A percentile compares a stretch with the other conserved stretches of the same genome.
These are phyloP conservation scores for Neuroterus valhalla DNA, from an alignment of 1,140 invertebrate genomes.

Conservation along the genomic window DNA sequence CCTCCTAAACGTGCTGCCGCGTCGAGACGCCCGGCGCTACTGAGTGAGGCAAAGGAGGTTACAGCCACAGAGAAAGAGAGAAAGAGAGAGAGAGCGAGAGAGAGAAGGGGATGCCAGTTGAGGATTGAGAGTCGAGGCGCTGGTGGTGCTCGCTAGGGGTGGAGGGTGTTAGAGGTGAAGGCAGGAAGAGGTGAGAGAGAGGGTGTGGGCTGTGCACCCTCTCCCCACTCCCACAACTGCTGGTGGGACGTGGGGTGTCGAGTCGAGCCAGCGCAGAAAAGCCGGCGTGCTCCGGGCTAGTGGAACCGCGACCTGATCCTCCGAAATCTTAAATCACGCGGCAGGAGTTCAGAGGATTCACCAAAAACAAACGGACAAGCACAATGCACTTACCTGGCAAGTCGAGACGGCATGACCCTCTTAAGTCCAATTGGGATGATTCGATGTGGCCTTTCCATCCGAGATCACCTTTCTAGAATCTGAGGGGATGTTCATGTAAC, in stretches of 20 bases:
- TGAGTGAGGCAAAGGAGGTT: slow-evolving; percentile 53
- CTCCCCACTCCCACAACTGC: neutral
- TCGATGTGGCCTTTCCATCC: neutral
- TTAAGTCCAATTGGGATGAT: slow-evolving; percentile 8
- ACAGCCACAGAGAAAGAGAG: neutral
- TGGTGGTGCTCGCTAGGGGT: slow-evolving; percentile 7
- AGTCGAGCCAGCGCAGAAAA: slow-evolving; percentile 27
- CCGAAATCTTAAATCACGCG: slow-evolving; percentile 24
- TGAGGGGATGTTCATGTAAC: slow-evolving; percentile 9
- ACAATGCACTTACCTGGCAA: neutral
- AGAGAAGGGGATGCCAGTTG: slow-evolving; percentile 5
- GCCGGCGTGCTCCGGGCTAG: slow-evolving; percentile 12
- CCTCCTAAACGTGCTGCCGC: slow-evolving; percentile 56
- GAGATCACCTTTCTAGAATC: slow-evolving; percentile 3
- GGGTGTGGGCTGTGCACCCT: slow-evolving; percentile 14
- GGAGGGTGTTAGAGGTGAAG: slow-evolving; percentile 25
- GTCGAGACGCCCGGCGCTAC: slow-evolving; percentile 65
- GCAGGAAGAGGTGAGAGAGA: neutral
- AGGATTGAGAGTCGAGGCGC: slow-evolving; percentile 23
- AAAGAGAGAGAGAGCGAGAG: slow-evolving; percentile 19
- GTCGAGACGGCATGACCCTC: neutral
- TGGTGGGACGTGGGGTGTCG: slow-evolving; percentile 1
- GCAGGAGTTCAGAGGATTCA: neutral
- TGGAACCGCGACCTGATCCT: slow-evolving; percentile 22
- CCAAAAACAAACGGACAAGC: neutral